Base-by-base conservation (phyloP, 2,113 vertebrate genomes). In the Phalacrocorax pelagicus region DNA sequence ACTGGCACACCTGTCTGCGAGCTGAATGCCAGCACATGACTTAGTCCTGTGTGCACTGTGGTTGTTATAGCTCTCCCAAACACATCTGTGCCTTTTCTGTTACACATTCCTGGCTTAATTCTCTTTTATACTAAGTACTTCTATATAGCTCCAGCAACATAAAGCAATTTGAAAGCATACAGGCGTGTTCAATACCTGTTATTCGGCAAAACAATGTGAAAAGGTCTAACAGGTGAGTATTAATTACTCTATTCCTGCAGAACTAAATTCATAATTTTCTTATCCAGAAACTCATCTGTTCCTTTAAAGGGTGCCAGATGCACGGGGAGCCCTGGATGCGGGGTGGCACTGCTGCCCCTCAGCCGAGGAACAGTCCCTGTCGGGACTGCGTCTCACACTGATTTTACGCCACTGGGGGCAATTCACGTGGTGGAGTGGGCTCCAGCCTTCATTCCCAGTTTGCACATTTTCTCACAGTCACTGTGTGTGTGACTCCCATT, bases 361-460 rank as follows among this genome's bases (percentile, higher is more conserved):
- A 1, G 61, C 42, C 3, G 0, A 69, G 18, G 55, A 40, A 52
- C 0, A 2, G 52, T 47, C 59, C 1, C 0, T 57, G 55, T 49
- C 0, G 5, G 38, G 27, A 44, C 73, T 69, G n/a, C 46, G 12
- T 82, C 21, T 36, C 49, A 40, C 21, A 3, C 38, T 40, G 36
- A 8, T 79, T 78, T 85, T 44, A 27, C 15, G 6, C 65, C 32
- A 2, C 52, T 32, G 44, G 5, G 1, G 3, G 12, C 55, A 63
- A 17, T 42, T 65, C 38, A 16, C 13, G 16, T n/a, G 3, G 0
- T 3, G 4, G 34, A 36, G 22, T 7, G 26, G 21, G 8, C 20
- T 74, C 42, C 86, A 83, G 61, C 23, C 26, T 69, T 65, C 66
- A 6, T 79, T 54, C 62, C 16, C 21, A n/a, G 15, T 46, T 72